Evolutionary conservation across 2,888 invertebrate genomes (phyloP).

Genomic region (Pseudococcus jackbeardsleyi): DNA sequence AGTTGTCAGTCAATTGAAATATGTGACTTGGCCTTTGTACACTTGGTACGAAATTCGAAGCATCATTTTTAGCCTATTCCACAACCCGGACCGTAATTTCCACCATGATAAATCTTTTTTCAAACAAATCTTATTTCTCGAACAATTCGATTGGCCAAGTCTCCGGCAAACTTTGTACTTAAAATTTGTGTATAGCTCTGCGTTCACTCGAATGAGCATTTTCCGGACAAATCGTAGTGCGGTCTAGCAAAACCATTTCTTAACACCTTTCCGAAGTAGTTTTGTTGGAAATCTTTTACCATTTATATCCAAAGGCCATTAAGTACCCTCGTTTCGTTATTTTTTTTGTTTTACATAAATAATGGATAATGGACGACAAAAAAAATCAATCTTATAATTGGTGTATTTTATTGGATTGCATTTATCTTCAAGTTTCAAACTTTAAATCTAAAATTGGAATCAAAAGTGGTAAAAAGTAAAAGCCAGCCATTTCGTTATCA

Average conservation of each 20-base stretch:
- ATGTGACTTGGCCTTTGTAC: not conserved
- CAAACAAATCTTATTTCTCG: not conserved
- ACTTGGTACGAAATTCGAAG: not conserved
- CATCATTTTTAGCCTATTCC: not conserved
- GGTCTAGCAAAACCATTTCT: not conserved
- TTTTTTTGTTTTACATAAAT: too few species aligned
- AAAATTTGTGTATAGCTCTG: not conserved
- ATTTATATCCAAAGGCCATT: not conserved
- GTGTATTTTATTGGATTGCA: too few species aligned
- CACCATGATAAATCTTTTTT: not conserved
- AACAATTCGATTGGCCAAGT: not conserved
- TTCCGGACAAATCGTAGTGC: not conserved
- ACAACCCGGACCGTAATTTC: not conserved
- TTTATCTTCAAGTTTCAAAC: not conserved
- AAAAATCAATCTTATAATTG: too few species aligned
- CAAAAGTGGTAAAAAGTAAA: too few species aligned
- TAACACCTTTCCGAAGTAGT: not conserved
- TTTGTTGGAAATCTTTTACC: not conserved
- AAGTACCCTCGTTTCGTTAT: too few species aligned
- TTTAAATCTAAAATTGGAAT: not conserved
- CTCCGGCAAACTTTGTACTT: not conserved
- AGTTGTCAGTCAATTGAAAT: constrained; percentile 7
- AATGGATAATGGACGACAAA: too few species aligned
- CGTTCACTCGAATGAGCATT: not conserved
- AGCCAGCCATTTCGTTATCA: too few species aligned